These are phyloP conservation scores for Alethe diademata DNA, from an alignment of 2,113 vertebrate genomes.

Conservation along the genomic window DNA sequence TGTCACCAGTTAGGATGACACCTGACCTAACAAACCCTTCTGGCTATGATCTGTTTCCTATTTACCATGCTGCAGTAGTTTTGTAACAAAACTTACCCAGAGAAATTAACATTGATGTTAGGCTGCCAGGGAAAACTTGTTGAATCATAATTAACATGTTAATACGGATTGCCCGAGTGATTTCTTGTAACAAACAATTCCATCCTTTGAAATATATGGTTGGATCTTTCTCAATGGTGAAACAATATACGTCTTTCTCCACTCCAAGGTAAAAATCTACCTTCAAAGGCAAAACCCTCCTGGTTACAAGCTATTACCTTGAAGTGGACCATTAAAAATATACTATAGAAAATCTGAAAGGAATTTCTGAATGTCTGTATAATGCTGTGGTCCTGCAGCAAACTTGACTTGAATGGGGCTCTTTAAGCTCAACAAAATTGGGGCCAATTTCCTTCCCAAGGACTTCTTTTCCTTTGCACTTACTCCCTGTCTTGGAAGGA, in stretches of 20 bases:
- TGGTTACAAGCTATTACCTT: neutral
- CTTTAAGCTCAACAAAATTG: neutral
- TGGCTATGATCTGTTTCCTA: neutral
- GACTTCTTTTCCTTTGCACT: neutral
- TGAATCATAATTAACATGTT: neutral
- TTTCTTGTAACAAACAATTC: neutral
- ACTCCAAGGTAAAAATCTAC: neutral
- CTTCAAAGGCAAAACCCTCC: neutral
- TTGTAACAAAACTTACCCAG: neutral
- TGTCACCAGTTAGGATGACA: neutral
- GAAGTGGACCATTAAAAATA: neutral
- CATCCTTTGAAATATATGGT: neutral
- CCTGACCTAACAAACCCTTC: neutral
- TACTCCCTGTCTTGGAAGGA: neutral
- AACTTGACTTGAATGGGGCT: neutral
- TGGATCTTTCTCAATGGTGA: neutral
- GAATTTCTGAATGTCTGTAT: neutral
- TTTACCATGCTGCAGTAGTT: neutral
- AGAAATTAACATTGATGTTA: neutral
- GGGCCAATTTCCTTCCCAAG: neutral
- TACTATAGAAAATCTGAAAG: neutral
- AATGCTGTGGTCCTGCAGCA: neutral
- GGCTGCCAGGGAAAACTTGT: neutral
- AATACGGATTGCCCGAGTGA: fast-evolving
- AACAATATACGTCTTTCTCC: neutral